phyloP scores from a whole-genome alignment of 1,140 invertebrate genomes.

The Atta colombica region DNA sequence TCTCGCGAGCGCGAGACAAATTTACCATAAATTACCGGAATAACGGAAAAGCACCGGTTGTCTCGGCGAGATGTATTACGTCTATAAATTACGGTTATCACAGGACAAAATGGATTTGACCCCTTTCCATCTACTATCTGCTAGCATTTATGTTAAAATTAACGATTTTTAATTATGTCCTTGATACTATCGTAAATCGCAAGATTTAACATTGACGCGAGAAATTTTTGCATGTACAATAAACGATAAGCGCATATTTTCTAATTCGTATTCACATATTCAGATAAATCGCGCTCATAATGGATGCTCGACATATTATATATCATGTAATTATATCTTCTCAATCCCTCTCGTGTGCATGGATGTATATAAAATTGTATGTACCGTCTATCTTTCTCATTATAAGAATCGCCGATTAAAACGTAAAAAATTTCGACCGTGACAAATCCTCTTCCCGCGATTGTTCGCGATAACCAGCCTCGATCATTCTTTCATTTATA shows the following conservation, averaged over 20 bases:
- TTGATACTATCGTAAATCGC: background rate
- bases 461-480: constrained; percentile 10
- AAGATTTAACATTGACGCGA: background rate
- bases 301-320: constrained; percentile 15
- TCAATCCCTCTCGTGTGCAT: background rate
- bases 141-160: constrained; percentile 29
- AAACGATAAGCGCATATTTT: background rate
- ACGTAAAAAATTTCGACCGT: constrained; percentile 12
- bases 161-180: constrained; percentile 38
- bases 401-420: background rate
- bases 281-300: constrained; percentile 14
- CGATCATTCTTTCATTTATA: constrained; percentile 11
- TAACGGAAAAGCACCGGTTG: constrained; percentile 58
- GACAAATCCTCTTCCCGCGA: background rate
- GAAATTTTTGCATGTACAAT: background rate
- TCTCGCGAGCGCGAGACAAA: constrained; percentile 44
- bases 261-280: background rate
- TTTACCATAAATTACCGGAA: constrained; percentile 61
- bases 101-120: constrained; percentile 37
- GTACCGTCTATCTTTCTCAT: background rate
- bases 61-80: constrained; percentile 35
- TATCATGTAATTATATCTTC: constrained; percentile 28
- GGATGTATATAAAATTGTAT: background rate
- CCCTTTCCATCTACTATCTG: constrained; percentile 23
- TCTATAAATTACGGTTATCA: constrained; percentile 52